Conservation (phyloP, 2,113 vertebrate genomes). For the rat (Rattus norvegicus) region DNA sequence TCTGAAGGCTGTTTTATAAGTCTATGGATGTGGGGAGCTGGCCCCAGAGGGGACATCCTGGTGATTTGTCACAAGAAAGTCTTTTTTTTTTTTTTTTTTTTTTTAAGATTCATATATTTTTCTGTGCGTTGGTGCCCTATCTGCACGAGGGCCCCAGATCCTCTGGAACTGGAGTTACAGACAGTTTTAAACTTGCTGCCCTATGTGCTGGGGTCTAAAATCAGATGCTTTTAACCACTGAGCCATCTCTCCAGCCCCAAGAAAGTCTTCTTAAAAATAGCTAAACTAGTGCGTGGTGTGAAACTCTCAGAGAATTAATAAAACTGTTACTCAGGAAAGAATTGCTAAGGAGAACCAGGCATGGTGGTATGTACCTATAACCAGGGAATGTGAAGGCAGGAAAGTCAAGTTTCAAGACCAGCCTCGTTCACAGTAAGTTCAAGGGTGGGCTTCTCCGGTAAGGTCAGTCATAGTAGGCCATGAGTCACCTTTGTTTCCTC, state of each 20-base stretch:
- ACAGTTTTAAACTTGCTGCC: not conserved
- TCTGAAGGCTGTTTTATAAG: not conserved
- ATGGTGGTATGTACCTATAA: not conserved
- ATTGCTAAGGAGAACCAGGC: not conserved
- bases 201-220: not conserved
- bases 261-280: not conserved
- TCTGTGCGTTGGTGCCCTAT: not conserved
- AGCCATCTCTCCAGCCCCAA: not conserved
- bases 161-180: not conserved
- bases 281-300: no score
- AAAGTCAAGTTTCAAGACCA: not conserved
- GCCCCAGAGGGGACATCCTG: not conserved
- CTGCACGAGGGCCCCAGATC: not conserved
- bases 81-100: not conserved
- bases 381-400: not conserved
- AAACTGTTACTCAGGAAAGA: no score
- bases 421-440: not conserved
- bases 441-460: not conserved
- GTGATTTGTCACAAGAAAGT: not conserved
- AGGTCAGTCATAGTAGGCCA: not conserved
- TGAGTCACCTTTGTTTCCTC: not conserved
- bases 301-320: no score
- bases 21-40: not conserved
- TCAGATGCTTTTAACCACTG: not conserved
- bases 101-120: not conserved